A percentile compares a stretch with the other conserved stretches of the same genome.
Evolutionary conservation across 2,113 vertebrate species (phyloP).

Genomic region (Vireo altiloquus): DNA sequence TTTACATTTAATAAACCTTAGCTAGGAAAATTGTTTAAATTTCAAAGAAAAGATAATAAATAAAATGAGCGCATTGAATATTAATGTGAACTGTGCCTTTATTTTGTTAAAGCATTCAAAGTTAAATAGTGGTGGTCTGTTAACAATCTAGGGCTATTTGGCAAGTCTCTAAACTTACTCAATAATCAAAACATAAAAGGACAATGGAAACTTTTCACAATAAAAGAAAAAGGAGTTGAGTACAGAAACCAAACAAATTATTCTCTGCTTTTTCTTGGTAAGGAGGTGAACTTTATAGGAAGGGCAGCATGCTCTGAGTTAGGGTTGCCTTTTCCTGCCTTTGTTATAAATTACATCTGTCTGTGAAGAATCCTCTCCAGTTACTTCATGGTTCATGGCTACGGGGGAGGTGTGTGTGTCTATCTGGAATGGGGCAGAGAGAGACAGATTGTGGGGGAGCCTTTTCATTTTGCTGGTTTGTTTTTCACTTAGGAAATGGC

Average conservation of each 20-base stretch:
- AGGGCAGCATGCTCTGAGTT: slow-evolving; percentile 51
- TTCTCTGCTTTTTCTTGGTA: slow-evolving; percentile 48
- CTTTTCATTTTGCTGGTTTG: background rate
- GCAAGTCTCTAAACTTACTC: slow-evolving; percentile 53
- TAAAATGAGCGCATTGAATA: slow-evolving; percentile 42
- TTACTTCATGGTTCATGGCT: background rate
- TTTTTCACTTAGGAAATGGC: slow-evolving; percentile 2
- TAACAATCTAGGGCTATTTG: slow-evolving; percentile 64
- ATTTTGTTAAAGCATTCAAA: slow-evolving; percentile 52
- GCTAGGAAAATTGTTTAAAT: slow-evolving; percentile 54
- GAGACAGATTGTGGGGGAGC: background rate
- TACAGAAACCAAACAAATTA: slow-evolving; percentile 53
- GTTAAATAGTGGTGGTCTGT: slow-evolving; percentile 61
- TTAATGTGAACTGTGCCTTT: slow-evolving; percentile 34
- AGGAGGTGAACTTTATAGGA: slow-evolving; percentile 58
- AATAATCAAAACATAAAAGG: slow-evolving; percentile 68
- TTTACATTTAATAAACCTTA: slow-evolving; percentile 51
- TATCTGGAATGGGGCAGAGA: background rate
- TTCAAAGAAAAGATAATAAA: slow-evolving; percentile 59
- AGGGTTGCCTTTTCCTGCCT: slow-evolving; percentile 52
- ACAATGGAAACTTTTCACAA: slow-evolving; percentile 68
- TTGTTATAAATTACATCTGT: slow-evolving; percentile 60
- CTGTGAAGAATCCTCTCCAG: slow-evolving; percentile 43
- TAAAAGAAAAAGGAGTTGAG: slow-evolving; percentile 50
- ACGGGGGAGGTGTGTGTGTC: background rate